Evolutionary conservation across 2,888 invertebrate genomes (phyloP), one percentile per base, ranked within the genome.

Genomic region (Geophilus truncorum): DNA sequence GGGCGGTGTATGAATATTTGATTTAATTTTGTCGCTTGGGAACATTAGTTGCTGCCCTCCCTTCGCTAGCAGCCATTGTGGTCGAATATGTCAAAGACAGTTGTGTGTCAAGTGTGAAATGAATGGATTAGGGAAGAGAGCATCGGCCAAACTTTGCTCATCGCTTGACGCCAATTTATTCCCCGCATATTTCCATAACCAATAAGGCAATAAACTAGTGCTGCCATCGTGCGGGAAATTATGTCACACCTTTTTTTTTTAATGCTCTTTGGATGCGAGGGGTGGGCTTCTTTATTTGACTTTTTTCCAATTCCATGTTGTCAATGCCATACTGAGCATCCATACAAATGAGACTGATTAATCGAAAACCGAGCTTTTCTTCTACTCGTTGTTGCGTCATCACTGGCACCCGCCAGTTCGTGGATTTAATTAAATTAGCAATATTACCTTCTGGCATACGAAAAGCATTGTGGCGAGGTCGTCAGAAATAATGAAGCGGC

Each of bases 331-430:
- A 70, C 23, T 28, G 34, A 34, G 21, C 78, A 23, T 78, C 78
- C 78, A 18, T 78, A 78, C 78, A 78, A 78, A 78, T 78, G 78
- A 78, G 78, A 78, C 78, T 78, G 78, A 78, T 78, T 78, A 78
- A 78, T 78, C 78, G 78, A 40, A 28, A 40, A 70, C 70, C 70
- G 70, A 25, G 70, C 28, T 70, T 23, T 70, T 70, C 70, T 28
- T 28, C 70, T 28, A 12, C 6, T 28, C n/a, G 40, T 15, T 40
- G 10, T 40, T 40, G 40, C 40, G 40, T 40, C 40, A 40, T 40
- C 40, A 40, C 40, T 40, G 40, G 40, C 40, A 40, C 40, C 36
- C 78, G 18, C 30, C 78, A 7, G n/a, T 36, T 21, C 40, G 40
- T 40, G 36, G 78, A 78, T 78, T 78, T 78, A 78, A 78, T 78